These are phyloP conservation scores for Barypeithes pellucidus DNA, from an alignment of 2,888 invertebrate genomes.

Conservation along the genomic window DNA sequence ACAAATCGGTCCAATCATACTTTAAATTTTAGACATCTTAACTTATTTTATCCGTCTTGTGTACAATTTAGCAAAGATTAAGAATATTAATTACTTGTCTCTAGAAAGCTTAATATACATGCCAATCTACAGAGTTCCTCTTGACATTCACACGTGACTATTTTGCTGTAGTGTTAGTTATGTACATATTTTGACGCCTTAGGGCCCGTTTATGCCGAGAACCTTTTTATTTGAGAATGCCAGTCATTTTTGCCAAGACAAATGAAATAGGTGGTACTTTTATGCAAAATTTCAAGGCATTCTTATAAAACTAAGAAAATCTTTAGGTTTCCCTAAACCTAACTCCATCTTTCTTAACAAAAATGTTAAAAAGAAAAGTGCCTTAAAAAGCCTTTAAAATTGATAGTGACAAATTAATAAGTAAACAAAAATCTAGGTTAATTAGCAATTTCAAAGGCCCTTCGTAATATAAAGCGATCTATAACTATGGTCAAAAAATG, in stretches of 20 bases:
- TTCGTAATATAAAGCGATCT: not conserved
- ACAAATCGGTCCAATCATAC: conserved; percentile 40
- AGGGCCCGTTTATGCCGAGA: not conserved
- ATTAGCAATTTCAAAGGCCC: not conserved
- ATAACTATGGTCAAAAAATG: conserved; percentile 25
- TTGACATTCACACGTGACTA: conserved; percentile 32
- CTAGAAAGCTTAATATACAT: conserved; percentile 45
- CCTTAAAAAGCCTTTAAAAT: too few relatives aligned
- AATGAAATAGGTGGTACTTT: conserved; percentile 10
- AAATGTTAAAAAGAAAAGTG: conserved; percentile 4
- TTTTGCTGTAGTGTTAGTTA: conserved; percentile 28
- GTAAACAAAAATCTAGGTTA: too few relatives aligned
- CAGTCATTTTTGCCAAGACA: conserved; percentile 16
- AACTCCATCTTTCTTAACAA: conserved; percentile 11
- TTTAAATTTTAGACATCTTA: conserved; percentile 26
- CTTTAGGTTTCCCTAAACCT: not conserved
- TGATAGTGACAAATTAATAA: too few relatives aligned
- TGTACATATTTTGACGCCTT: conserved; percentile 27
- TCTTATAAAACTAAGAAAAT: conserved; percentile 39
- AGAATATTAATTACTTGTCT: conserved; percentile 31
- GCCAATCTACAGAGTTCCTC: conserved; percentile 38
- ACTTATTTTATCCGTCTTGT: conserved; percentile 26
- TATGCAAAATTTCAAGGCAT: conserved; percentile 12
- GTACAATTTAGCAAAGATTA: conserved; percentile 39
- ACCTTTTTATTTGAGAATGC: not conserved